Conservation (phyloP, 1,140 invertebrate genomes). For the Dreissena rostriformis region DNA sequence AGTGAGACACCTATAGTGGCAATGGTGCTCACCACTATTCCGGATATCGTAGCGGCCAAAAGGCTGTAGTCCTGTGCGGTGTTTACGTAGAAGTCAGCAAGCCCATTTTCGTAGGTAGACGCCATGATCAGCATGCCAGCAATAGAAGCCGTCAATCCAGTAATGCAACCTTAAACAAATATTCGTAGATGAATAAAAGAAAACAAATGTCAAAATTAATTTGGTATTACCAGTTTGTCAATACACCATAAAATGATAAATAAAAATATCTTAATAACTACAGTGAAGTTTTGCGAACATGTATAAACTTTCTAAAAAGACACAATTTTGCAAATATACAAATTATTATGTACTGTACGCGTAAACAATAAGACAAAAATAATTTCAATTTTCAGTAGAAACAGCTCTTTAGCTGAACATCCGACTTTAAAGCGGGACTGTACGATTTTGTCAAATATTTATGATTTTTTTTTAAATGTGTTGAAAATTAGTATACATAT, state of each 20-base stretch:
- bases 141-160: slow-evolving; percentile 64
- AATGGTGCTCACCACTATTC: slow-evolving; percentile 61
- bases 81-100: slow-evolving; percentile 67
- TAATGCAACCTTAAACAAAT: slow-evolving; percentile 63
- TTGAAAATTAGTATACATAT: no score
- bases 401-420: no score
- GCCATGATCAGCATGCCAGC: slow-evolving; percentile 62
- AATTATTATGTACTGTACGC: neutral
- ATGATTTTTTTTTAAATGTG: no score
- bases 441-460: no score
- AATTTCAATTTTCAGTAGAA: no score
- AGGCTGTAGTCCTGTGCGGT: slow-evolving; percentile 70
- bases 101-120: slow-evolving; percentile 66
- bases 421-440: no score
- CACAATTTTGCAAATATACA: neutral
- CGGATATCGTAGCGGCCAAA: slow-evolving; percentile 71
- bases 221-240: no score
- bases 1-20: slow-evolving; percentile 63
- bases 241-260: neutral
- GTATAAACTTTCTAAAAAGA: neutral
- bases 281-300: neutral
- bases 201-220: no score
- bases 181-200: neutral
- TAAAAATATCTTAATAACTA: neutral
- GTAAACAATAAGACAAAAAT: no score